A percentile compares a stretch with the other conserved stretches of the same genome.
These are phyloP conservation scores for Habrosyne pyritoides DNA, from an alignment of 2,888 invertebrate genomes.

Conservation along the genomic window DNA sequence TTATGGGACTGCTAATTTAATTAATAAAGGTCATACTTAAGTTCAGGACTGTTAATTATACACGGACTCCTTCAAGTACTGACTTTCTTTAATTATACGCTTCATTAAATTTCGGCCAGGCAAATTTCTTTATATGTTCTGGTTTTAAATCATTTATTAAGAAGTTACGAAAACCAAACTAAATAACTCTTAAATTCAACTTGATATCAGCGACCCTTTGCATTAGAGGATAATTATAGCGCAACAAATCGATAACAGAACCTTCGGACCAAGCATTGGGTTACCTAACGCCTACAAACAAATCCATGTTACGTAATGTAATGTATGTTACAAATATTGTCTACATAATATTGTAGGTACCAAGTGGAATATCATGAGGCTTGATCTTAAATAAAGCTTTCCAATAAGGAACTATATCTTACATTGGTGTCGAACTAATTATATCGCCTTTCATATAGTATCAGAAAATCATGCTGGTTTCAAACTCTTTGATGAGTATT, in stretches of 20 bases:
- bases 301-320: neutral
- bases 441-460: too few species aligned
- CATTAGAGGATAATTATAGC: neutral
- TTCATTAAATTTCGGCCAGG: neutral
- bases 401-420: too few species aligned
- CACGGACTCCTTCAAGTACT: neutral
- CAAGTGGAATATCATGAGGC: neutral
- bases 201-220: neutral
- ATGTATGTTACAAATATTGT: neutral
- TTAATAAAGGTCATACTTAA: constrained; percentile 50
- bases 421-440: too few species aligned
- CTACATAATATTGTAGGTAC: neutral
- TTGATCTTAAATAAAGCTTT: too few species aligned
- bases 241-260: neutral
- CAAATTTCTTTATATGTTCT: neutral
- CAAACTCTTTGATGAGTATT: neutral
- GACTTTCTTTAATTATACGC: neutral
- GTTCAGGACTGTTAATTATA: constrained; percentile 28
- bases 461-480: too few species aligned
- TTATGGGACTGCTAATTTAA: constrained; percentile 50
- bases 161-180: neutral
- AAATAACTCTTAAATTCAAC: neutral
- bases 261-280: neutral
- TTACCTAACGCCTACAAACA: neutral
- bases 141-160: neutral